A percentile compares a stretch with the other conserved stretches of the same genome.
phyloP scores from a whole-genome alignment of 2,797 vertebrate species.

The Sardinella longiceps region DNA sequence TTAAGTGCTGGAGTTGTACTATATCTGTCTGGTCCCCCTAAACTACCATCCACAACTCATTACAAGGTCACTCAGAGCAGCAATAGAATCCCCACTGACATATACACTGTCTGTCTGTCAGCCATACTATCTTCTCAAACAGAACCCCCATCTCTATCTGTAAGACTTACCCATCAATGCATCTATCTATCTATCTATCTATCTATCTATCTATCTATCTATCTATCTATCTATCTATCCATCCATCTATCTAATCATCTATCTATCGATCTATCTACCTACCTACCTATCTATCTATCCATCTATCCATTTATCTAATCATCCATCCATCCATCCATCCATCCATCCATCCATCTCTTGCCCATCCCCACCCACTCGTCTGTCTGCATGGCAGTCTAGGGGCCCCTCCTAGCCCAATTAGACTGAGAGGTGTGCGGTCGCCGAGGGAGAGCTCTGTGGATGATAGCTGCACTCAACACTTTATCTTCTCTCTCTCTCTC shows the following conservation, averaged over 20 bases:
- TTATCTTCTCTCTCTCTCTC: neutral
- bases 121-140: too few relatives aligned
- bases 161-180: too few relatives aligned
- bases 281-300: too few relatives aligned
- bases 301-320: too few relatives aligned
- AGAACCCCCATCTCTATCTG: too few relatives aligned
- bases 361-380: neutral
- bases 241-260: too few relatives aligned
- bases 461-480: slow-evolving; percentile 10
- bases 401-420: neutral
- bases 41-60: neutral
- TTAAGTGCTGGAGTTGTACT: neutral
- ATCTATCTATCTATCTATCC: neutral
- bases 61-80: neutral
- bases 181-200: too few relatives aligned
- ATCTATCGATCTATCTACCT: too few relatives aligned
- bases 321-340: too few relatives aligned
- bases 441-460: neutral
- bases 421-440: neutral
- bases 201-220: neutral
- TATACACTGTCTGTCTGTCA: too few relatives aligned
- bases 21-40: neutral
- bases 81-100: neutral
- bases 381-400: neutral
- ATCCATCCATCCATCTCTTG: neutral